Evolutionary conservation across 2,888 invertebrate genomes (phyloP).

Genomic region (Macrosiphum euphorbiae): DNA sequence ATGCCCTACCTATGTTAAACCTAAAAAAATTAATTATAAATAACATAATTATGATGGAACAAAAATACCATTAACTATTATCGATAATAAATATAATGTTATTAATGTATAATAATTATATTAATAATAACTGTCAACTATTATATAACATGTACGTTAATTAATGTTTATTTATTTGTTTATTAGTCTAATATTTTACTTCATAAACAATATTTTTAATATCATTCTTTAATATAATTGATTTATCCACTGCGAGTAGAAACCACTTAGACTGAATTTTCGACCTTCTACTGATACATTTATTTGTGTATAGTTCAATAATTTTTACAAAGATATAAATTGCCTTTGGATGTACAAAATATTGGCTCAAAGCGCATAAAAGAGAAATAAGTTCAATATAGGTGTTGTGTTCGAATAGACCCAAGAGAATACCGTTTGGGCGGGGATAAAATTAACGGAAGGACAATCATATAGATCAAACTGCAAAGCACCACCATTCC

Average conservation of each 20-base stretch:
- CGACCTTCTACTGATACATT: neutral
- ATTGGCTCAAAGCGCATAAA: neutral
- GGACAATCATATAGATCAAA: slow-evolving; percentile 57
- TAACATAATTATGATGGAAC: neutral
- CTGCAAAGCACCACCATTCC: slow-evolving; percentile 27
- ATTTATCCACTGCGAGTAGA: neutral
- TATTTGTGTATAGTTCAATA: neutral
- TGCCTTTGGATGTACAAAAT: neutral
- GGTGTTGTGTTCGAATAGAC: slow-evolving; percentile 56
- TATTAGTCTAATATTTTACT: neutral
- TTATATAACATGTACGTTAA: neutral
- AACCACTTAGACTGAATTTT: neutral
- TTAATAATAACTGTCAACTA: neutral
- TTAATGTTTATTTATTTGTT: too few species aligned
- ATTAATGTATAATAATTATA: neutral
- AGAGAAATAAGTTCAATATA: neutral
- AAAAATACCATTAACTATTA: neutral
- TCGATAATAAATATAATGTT: neutral
- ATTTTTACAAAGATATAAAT: slow-evolving; percentile 3
- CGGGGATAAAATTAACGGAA: slow-evolving; percentile 55
- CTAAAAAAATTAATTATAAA: neutral
- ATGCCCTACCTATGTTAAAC: neutral
- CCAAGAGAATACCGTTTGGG: slow-evolving; percentile 49
- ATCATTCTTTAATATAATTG: neutral
- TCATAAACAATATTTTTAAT: neutral